Evolutionary conservation across 2,888 invertebrate genomes (phyloP), one percentile per base, ranked within the genome.

Genomic region (Apantesis nais): DNA sequence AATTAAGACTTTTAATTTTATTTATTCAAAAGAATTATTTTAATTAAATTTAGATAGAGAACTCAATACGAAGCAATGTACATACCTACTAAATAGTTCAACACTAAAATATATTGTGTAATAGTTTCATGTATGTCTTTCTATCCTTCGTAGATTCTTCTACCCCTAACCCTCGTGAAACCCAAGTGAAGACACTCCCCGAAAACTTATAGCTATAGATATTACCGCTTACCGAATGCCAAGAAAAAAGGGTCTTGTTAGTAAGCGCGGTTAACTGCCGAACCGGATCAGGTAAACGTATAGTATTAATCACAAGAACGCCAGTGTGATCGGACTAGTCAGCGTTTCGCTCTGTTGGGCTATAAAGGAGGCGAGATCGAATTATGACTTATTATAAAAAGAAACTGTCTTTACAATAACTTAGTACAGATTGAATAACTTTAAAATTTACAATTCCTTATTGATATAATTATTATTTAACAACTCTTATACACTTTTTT

Each of bases 301-400:
- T 86, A 84, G 90, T 90, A 94, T 94, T 93, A 93, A 94, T 93
- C 93, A 92, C 92, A 90, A 91, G 89, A 88, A 85, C 85, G 86
- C 86, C 88, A 76, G 87, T 86, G 88, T 77, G 91, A 90, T 92
- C 90, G 87, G 85, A 86, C 85, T 89, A 92, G 89, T 93, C 92
- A 91, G 93, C 91, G 84, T 89, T 92, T 86, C 82, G 79, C 76
- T 78, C 72, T 66, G 79, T 79, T 60, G 48, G 81, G 92, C 89
- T 74, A 83, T 34, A 41, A 79, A 78, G 75, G 0, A 0, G 44
- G 83, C 80, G 83, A 60, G 64, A 58, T 16, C 16, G 29, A 58
- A 25, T 7, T 58, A 16, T 29, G 14, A 55, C 0, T 25, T 12
- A 11, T 11, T 12, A 55, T 4, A 25, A 25, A 12, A 25, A 39